Percentiles rank a stretch among this genome's conserved stretches.
Evolutionary conservation across 2,113 vertebrate genomes (phyloP).

Genomic region (Vicugna pacos): DNA sequence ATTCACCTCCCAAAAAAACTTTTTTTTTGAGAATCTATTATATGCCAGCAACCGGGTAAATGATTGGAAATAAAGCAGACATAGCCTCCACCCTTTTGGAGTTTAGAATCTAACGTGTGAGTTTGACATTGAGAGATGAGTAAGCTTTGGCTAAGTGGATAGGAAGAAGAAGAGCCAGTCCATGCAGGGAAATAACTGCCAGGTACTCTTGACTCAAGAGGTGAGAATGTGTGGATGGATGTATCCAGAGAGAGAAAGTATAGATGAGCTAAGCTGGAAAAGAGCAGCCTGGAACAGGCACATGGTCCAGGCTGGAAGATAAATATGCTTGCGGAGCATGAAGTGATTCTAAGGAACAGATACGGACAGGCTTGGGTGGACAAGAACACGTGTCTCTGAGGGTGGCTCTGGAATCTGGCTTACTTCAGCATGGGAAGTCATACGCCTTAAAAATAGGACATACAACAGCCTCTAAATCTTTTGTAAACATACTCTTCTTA

Average conservation of each 20-base stretch:
- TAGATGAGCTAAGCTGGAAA: background rate
- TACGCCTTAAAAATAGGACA: constrained; percentile 1
- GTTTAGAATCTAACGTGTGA: background rate
- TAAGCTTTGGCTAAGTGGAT: background rate
- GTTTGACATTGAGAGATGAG: background rate
- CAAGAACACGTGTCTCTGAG: background rate
- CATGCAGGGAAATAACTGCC: background rate
- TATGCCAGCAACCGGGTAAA: background rate
- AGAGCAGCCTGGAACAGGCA: background rate
- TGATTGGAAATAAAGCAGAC: background rate
- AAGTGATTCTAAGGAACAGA: background rate
- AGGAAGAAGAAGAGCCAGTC: background rate
- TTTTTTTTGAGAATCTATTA: constrained; percentile 14
- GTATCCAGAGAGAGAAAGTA: background rate
- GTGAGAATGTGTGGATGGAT: background rate
- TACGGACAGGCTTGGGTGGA: background rate
- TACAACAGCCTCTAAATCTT: background rate
- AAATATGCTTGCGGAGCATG: background rate
- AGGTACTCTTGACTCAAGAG: background rate
- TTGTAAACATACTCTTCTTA: background rate
- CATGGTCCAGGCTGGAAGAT: background rate
- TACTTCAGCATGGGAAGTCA: background rate
- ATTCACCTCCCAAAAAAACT: background rate
- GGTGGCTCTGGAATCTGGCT: background rate
- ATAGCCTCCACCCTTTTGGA: background rate